phyloP scores from a whole-genome alignment of 2,888 invertebrate species.

The Hedya salicella region DNA sequence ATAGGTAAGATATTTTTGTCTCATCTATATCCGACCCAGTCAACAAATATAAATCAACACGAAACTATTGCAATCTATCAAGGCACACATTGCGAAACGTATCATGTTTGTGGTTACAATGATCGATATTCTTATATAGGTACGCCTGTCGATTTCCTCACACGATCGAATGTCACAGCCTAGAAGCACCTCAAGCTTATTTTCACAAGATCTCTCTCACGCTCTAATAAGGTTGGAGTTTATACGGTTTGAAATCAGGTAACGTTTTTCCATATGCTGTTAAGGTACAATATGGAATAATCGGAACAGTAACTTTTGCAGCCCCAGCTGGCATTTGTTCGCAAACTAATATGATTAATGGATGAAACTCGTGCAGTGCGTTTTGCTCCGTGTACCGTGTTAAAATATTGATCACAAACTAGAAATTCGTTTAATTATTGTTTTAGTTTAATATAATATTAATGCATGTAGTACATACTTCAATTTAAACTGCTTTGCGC shows the following conservation, averaged over 20 bases:
- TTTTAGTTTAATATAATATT: too few relatives aligned
- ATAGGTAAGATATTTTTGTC: too few relatives aligned
- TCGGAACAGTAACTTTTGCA: slow-evolving; percentile 56
- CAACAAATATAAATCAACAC: not conserved
- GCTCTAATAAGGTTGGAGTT: not conserved
- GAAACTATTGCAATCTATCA: slow-evolving; percentile 9
- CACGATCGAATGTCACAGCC: not conserved
- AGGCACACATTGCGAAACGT: slow-evolving; percentile 38
- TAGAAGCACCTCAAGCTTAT: not conserved
- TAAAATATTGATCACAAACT: slow-evolving; percentile 57
- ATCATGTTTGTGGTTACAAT: not conserved
- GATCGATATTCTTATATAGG: slow-evolving; percentile 3
- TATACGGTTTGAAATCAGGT: slow-evolving; percentile 41
- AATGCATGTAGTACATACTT: too few relatives aligned
- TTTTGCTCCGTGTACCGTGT: slow-evolving; percentile 61
- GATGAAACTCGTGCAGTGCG: slow-evolving; percentile 60
- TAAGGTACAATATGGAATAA: slow-evolving; percentile 57
- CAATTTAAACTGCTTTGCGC: too few relatives aligned
- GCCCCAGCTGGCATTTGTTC: slow-evolving; percentile 66
- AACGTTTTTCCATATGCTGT: slow-evolving; percentile 48
- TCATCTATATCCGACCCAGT: too few relatives aligned
- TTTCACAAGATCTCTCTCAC: too few relatives aligned
- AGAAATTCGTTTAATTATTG: slow-evolving; percentile 25
- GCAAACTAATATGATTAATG: slow-evolving; percentile 72
- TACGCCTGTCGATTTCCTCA: not conserved